Conservation (phyloP, 2,797 vertebrate genomes). For the Sebastes kiyomatsui region DNA sequence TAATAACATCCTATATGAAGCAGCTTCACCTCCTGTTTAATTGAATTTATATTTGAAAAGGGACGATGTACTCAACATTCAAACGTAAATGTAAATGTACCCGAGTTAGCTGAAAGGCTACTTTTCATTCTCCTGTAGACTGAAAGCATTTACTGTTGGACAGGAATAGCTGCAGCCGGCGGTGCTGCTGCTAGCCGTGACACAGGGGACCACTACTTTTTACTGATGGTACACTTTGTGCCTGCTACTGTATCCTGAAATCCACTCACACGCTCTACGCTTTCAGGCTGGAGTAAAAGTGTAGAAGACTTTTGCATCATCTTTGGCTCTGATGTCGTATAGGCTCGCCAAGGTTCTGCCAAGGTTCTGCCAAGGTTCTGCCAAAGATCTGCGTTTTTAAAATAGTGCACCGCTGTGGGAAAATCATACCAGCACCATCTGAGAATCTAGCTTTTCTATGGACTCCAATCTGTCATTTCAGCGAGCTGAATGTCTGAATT, state of each 20-base stretch:
- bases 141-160: constrained; percentile 27
- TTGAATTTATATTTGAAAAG: background rate
- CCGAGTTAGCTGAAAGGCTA: background rate
- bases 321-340: background rate
- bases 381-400: background rate
- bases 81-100: background rate
- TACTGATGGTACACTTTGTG: background rate
- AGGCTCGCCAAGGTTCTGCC: background rate
- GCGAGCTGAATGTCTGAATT: background rate
- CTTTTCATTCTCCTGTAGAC: background rate
- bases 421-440: background rate
- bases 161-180: constrained; percentile 31
- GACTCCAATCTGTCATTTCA: constrained; percentile 20
- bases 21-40: background rate
- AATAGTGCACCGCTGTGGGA: constrained; percentile 1
- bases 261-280: background rate
- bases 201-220: constrained; percentile 23
- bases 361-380: too few relatives aligned
- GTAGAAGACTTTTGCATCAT: constrained; percentile 6
- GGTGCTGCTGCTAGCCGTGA: constrained; percentile 30
- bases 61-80: background rate
- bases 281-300: background rate
- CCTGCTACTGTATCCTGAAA: background rate
- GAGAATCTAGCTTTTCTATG: background rate
- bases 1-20: too few relatives aligned